Conservation (phyloP, 2,888 invertebrate species). For the Drosophila neutralis region DNA sequence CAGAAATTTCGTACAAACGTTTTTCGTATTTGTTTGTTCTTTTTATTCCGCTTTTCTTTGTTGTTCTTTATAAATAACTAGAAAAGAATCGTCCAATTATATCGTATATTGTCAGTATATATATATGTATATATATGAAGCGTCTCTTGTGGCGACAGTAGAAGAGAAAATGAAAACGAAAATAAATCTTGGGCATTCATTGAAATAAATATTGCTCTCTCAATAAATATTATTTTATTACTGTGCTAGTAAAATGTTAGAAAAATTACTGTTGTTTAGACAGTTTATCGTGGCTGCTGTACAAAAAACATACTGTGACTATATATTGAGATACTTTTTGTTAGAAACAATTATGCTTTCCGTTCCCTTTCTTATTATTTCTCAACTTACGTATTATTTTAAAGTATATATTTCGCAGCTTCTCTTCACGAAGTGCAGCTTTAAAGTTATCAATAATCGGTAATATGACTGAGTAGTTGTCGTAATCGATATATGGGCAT, state of each 20-base stretch:
- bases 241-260: neutral
- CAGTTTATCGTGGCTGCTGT: neutral
- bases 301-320: neutral
- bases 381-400: neutral
- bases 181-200: neutral
- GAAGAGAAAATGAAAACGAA: constrained; percentile 1
- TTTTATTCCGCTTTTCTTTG: constrained; percentile 21
- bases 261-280: neutral
- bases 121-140: neutral
- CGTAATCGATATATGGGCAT: constrained; percentile 17
- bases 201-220: neutral
- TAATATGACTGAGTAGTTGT: constrained; percentile 1
- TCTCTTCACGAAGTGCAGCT: neutral
- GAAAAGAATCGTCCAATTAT: constrained; percentile 16
- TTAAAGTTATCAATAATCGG: constrained; percentile 6
- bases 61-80: constrained; percentile 15
- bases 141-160: constrained; percentile 8
- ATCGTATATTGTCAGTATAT: neutral
- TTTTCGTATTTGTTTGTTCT: constrained; percentile 19
- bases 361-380: no score
- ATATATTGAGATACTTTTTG: neutral
- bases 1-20: constrained; percentile 3
- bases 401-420: neutral
- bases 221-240: neutral
- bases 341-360: neutral